Percentiles rank a stretch among this genome's conserved stretches.
Evolutionary conservation across 2,888 invertebrate species (phyloP).

Genomic region (Ceratothoa steindachneri): DNA sequence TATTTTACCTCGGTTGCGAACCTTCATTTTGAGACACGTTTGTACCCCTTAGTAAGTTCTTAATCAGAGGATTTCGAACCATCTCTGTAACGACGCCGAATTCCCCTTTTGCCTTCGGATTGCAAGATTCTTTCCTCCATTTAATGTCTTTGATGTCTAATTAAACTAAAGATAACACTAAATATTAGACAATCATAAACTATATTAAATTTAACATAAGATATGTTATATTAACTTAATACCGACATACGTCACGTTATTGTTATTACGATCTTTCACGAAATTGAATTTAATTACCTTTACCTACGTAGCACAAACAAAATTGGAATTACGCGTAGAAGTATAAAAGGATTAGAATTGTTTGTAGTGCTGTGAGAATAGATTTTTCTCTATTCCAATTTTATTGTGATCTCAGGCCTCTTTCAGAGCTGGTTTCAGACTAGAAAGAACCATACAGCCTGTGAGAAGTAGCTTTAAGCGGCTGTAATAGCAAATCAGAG

Average conservation of each 20-base stretch:
- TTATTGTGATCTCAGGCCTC: not conserved
- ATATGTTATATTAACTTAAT: no score
- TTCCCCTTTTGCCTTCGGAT: no score
- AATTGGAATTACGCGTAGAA: not conserved
- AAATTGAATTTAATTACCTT: no score
- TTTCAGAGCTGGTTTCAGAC: not conserved
- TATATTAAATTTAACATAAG: not conserved
- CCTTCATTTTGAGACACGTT: no score
- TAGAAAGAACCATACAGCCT: not conserved
- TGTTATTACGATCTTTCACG: not conserved
- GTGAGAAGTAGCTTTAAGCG: not conserved
- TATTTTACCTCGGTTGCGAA: no score
- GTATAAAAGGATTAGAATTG: not conserved
- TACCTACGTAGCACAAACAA: not conserved
- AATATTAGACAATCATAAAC: not conserved
- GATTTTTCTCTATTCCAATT: not conserved
- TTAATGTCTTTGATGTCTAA: not conserved
- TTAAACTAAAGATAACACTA: not conserved
- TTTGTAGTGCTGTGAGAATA: not conserved
- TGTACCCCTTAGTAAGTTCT: no score
- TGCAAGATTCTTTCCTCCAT: no score
- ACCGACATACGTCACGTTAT: no score
- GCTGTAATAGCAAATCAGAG: not conserved
- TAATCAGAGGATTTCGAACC: no score
- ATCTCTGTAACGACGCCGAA: no score